Evolutionary conservation across 1,140 invertebrate genomes (phyloP).

Genomic region (Bilobella aurantiaca): DNA sequence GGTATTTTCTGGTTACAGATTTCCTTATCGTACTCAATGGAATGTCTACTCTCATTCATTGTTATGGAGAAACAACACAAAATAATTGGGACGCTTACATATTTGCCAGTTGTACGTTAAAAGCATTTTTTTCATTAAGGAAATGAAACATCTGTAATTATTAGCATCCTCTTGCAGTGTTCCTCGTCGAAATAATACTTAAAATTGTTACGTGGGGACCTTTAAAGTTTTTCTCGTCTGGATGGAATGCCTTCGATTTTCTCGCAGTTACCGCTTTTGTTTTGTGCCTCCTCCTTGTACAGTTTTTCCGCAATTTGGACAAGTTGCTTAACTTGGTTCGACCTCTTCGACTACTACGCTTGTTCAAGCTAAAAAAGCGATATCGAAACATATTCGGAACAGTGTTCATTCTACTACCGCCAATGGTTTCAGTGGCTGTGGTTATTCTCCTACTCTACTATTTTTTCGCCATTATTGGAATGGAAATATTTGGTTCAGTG

Average conservation of each 20-base stretch:
- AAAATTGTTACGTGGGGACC: constrained; percentile 65
- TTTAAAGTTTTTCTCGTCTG: constrained; percentile 59
- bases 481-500: constrained; percentile 84
- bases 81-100: constrained; percentile 63
- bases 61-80: constrained; percentile 47
- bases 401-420: constrained; percentile 52
- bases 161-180: constrained; percentile 50
- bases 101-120: constrained; percentile 53
- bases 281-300: constrained; percentile 20
- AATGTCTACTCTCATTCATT: constrained; percentile 51
- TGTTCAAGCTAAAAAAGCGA: constrained; percentile 72
- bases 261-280: constrained; percentile 48
- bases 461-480: constrained; percentile 82
- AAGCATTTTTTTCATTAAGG: not conserved
- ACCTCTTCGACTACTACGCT: constrained; percentile 53
- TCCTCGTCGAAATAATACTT: constrained; percentile 58
- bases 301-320: constrained; percentile 20
- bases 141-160: not conserved
- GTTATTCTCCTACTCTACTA: constrained; percentile 76
- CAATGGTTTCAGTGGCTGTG: constrained; percentile 51
- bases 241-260: constrained; percentile 80
- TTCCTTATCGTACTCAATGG: constrained; percentile 56
- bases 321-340: constrained; percentile 41
- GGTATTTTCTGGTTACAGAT: constrained; percentile 44
- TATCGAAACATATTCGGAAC: constrained; percentile 84